Percentiles rank a stretch among this genome's conserved stretches.
phyloP scores from a whole-genome alignment of 2,797 vertebrate genomes.

The Hafferia zeledoni region DNA sequence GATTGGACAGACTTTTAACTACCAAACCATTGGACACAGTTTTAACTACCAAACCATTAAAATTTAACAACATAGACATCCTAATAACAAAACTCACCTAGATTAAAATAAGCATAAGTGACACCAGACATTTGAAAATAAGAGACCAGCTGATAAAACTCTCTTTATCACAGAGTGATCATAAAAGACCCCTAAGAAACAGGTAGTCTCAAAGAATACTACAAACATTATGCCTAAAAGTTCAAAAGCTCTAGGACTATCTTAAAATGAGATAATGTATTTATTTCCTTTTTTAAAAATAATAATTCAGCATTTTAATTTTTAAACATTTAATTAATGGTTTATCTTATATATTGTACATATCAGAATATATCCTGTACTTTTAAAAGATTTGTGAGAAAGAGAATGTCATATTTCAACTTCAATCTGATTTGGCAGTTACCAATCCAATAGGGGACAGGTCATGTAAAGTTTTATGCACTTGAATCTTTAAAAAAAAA shows the following conservation, averaged over 20 bases:
- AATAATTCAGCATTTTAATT: not conserved
- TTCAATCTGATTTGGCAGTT: constrained; percentile 53
- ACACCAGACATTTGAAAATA: constrained; percentile 69
- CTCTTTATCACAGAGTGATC: constrained; percentile 54
- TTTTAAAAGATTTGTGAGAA: constrained; percentile 37
- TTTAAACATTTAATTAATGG: not conserved
- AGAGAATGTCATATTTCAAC: constrained; percentile 12
- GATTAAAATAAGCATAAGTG: constrained; percentile 70
- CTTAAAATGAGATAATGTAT: constrained; percentile 61
- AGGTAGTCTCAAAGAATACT: constrained; percentile 35
- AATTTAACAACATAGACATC: constrained; percentile 6
- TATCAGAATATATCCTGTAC: not conserved
- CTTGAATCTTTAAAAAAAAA: constrained; percentile 44
- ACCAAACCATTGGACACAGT: not conserved
- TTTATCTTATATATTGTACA: not conserved
- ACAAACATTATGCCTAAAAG: constrained; percentile 22
- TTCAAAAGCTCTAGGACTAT: constrained; percentile 27
- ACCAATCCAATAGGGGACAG: constrained; percentile 51
- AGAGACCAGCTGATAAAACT: constrained; percentile 75
- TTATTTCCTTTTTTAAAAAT: not conserved
- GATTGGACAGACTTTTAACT: not conserved
- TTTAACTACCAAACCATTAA: constrained; percentile 17
- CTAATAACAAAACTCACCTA: constrained; percentile 68
- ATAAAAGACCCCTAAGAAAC: constrained; percentile 51
- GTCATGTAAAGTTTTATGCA: constrained; percentile 63